Evolutionary conservation across 2,113 vertebrate species (phyloP), one percentile per base, ranked within the genome.

Genomic region (Oryzias celebensis): DNA sequence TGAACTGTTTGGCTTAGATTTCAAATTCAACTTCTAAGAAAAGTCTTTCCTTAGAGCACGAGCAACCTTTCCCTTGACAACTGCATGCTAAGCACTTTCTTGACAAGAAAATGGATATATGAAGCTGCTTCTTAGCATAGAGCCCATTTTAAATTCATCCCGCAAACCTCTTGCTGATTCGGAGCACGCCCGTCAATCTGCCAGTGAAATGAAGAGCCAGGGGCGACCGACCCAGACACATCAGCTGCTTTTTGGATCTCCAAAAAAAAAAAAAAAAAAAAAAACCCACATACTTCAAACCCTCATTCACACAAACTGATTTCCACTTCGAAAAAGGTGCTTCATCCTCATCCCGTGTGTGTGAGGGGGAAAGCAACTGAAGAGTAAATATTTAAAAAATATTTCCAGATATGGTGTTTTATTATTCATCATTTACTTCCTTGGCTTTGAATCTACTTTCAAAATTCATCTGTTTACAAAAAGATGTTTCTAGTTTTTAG

Each of bases 191-290:
- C 36, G 49, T 80, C 84, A 85, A 82, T 79, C 78, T 62, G 75
- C 68, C 76, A 71, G 65, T 85, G 80, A 83, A 87, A 81, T 69
- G 70, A 80, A 73, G 69, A 77, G 85, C 87, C 80, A 73, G 68
- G 67, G 85, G 85, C 80, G 54, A 65, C 78, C 68, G 80, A 72
- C 74, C 65, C 70, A 72, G 57, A 73, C 85, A 75, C 76, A 77
- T 75, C 71, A 70, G 65, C 69, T 79, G 50, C 57, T 85, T 85
- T 84, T 75, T 45, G 68, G 63, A 36, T 71, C 52, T 44, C 14
- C 62, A 5, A 41, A 48, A 70, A 53, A 0, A 28, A 54, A 52
- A 53, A 26, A 7, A 0, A 57, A 45, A n/a, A 58, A 20, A 4
- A 12, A 13, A 14, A 5, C 20, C 20, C 20, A 20, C 20, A 20